Evolutionary conservation across 2,797 vertebrate species (phyloP), one percentile per base, ranked within the genome.

Genomic region (Hemibagrus guttatus): DNA sequence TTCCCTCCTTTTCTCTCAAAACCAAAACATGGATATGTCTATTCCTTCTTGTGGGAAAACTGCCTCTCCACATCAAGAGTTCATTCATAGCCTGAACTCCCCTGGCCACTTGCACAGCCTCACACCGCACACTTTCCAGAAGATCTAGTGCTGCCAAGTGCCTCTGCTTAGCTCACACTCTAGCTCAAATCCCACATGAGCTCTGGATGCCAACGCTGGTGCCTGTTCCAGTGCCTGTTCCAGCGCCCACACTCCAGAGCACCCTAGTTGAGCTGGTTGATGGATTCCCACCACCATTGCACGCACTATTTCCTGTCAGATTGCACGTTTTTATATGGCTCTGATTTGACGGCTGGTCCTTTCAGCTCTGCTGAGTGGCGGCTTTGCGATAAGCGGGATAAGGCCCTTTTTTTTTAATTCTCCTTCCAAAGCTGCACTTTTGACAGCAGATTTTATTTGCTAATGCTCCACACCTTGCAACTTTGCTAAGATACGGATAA

Each of bases 301-400:
- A 90, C 91, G 90, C 92, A 91, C 93, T 95, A 94, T 95, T 95
- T 95, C 94, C 95, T 93, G 91, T 93, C 93, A 94, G 95, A 96
- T 96, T 96, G 95, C 90, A 87, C 92, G 92, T 95, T 95, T 96
- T 95, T 96, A 94, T 96, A 95, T 93, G 93, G 95, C 94, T 95
- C 93, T 93, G 39, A 96, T 95, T 95, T 95, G 96, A 96, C 94
- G 95, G 95, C 94, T 95, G 95, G 94, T 95, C 94, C 93, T 93
- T 95, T 95, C 95, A 95, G 92, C 91, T 94, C 94, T 92, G 93
- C 92, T 92, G 94, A 94, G 94, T 95, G 95, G 94, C 93, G 92
- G 93, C 93, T 93, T 93, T 91, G 91, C 89, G 94, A 96, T 96
- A 96, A 95, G 95, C 92, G 93, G 91, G 95, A 95, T 96, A 96